Evolutionary conservation across 2,888 invertebrate genomes (phyloP).

Genomic region (Cinara cedri): DNA sequence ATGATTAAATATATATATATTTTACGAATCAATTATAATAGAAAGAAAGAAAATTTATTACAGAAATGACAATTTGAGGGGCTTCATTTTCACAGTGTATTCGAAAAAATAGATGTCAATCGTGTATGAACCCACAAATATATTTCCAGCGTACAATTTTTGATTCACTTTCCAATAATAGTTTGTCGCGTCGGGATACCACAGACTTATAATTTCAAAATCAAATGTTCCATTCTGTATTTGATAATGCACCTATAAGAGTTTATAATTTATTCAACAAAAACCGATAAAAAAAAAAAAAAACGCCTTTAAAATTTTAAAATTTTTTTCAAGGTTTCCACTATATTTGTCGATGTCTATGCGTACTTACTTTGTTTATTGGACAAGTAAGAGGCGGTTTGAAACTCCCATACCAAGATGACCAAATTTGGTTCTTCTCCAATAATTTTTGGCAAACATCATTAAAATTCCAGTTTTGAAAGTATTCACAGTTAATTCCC

Average conservation of each 20-base stretch:
- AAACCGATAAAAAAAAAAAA: no score
- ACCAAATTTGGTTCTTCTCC: conserved; percentile 14
- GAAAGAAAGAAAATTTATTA: no score
- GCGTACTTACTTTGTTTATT: conserved; percentile 19
- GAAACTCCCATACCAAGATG: neutral
- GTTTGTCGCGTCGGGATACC: neutral
- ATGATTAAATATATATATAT: no score
- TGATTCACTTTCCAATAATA: conserved; percentile 4
- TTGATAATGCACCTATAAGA: neutral
- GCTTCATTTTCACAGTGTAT: no score
- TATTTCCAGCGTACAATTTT: neutral
- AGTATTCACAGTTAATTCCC: conserved; percentile 25
- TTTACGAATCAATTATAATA: no score
- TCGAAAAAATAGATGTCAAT: no score
- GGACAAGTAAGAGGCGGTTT: neutral
- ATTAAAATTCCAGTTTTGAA: neutral
- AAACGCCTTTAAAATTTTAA: no score
- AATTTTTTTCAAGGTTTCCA: no score
- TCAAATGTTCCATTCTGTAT: neutral
- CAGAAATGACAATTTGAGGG: no score
- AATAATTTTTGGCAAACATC: neutral
- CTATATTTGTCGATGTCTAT: no score
- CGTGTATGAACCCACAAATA: neutral
- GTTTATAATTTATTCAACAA: no score
- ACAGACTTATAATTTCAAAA: neutral